Base-by-base conservation (phyloP, 2,888 invertebrate genomes). In the Molanna angustata region DNA sequence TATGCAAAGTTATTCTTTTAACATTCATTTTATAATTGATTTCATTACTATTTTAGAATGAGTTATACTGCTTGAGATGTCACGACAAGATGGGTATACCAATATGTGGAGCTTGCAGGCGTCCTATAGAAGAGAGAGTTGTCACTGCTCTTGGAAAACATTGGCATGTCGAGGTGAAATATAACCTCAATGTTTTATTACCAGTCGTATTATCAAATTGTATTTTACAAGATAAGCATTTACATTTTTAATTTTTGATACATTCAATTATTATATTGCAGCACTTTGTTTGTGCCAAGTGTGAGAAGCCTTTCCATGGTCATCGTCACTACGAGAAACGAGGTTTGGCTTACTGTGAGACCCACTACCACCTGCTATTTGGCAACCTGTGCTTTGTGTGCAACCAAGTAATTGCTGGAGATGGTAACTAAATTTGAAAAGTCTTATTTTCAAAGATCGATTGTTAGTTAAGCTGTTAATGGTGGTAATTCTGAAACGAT, bases 51-150 rank as follows among this genome's bases (percentile, higher is more conserved):
- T 37, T 47, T 2, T 65, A 88, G 89, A 93, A 94, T 68, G 97
- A 98, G 66, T 75, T 99, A 49, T 99, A 97, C 73, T 99, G 99
- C 68, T 80, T 99, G 61, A 85, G 98, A 49, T 99, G 98, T 68
- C 97, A 98, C 68, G 98, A 98, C 72, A 97, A 98, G 78, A 98
- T 99, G 97, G 98, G 98, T 20, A 96, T 99, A 60, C 98, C 99
- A n/a, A 99, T 99, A 63, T 99, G 99, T 71, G 99, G 98, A 21
- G 99, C 99, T 46, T 99, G 99, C 70, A 88, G 98, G 46, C 87
- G 98, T 20, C 99, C 99, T 1, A 98, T 99, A 61, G 99, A 99
- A 71, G 99, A 99, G 71, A 82, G 99, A 55, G 96, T 99, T 20
- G 97, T 99, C 7, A 98, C 98, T 22, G 99, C 99, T 9, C 78